A percentile compares a stretch with the other conserved stretches of the same genome.
Conservation (phyloP, 2,888 invertebrate genomes). For the Meandrusa payeni region DNA sequence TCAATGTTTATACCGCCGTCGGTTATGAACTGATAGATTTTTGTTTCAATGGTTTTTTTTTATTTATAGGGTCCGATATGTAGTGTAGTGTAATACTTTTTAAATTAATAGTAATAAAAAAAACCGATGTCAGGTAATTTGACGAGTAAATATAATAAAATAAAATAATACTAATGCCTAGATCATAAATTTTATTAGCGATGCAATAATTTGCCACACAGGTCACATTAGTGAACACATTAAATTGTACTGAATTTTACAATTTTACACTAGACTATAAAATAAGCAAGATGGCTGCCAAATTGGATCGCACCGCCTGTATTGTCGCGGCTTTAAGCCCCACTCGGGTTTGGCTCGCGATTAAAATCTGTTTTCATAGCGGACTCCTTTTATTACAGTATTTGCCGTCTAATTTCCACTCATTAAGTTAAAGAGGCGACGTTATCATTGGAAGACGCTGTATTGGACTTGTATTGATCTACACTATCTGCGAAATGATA, state of each 20-base stretch:
- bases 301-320: conserved; percentile 29
- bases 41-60: no score
- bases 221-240: conserved; percentile 16
- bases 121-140: no score
- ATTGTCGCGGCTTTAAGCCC: conserved; percentile 18
- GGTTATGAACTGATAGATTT: no score
- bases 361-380: conserved; percentile 25
- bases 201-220: neutral
- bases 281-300: conserved; percentile 32
- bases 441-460: neutral
- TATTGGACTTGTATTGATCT: neutral
- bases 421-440: conserved; percentile 4
- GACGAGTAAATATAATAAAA: no score
- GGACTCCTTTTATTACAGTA: conserved; percentile 11
- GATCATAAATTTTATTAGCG: no score
- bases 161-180: no score
- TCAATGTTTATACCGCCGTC: no score
- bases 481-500: no score
- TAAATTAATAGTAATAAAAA: no score
- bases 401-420: conserved; percentile 17
- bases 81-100: no score
- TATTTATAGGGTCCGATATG: no score
- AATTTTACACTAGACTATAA: conserved; percentile 29
- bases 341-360: conserved; percentile 22
- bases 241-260: conserved; percentile 30